Base-by-base conservation (phyloP, 2,888 invertebrate genomes). In the Cephus nigrinus region DNA sequence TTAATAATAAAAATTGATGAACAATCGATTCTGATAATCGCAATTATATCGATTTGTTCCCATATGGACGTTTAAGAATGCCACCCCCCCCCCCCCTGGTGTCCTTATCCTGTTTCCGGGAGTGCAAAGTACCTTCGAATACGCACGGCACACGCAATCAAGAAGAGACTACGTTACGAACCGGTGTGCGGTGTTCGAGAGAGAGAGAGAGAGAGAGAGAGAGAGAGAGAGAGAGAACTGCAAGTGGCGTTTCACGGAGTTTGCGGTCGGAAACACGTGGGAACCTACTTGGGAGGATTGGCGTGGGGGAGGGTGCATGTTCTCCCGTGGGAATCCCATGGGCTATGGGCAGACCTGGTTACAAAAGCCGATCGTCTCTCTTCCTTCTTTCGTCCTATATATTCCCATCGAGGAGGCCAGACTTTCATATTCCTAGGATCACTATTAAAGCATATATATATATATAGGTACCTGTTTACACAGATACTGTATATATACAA, bases 241-340 rank as follows among this genome's bases (percentile, higher is more conserved):
- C 74, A 2, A 74, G 30, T 23, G 74, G 74, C 74, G 35, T 30
- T 71, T 74, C 23, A 33, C 74, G 33, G 35, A 35, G 2, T 74
- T 84, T 88, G 88, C 83, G 87, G 87, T 88, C 84, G 87, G 86
- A 83, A 86, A 85, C 88, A 88, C 88, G 88, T 88, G 88, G 88
- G 88, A 88, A 88, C 23, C 55, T 23, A 55, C 87, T 86, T 85
- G 84, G 32, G 80, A 81, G 80, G 77, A 71, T 71, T 23, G 71
- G 71, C 71, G 31, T 33, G 31, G 23, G 71, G n/a, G 55, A 55
- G 55, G 71, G 71, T 23, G 72, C 69, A 71, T 68, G 74, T 80
- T 84, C 84, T 88, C 88, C 88, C 89, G 88, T 89, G 89, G 88
- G 89, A 89, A 88, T 89, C 85, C 85, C 12, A 55, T 55, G 55